Evolutionary conservation across 2,888 invertebrate species (phyloP), one percentile per base, ranked within the genome.

Genomic region (Zele albiditarsus): DNA sequence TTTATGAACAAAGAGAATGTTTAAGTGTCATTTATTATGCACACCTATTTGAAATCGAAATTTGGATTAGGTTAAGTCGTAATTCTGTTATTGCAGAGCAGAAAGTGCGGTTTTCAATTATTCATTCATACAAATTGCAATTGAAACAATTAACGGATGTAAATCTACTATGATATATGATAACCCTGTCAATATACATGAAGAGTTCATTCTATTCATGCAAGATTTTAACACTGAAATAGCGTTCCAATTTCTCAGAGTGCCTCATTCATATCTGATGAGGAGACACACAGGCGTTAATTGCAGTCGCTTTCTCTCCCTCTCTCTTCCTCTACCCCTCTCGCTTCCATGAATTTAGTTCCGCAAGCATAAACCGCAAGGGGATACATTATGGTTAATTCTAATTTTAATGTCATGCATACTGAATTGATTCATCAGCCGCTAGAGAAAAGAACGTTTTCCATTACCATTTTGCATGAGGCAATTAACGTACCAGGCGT

Each of bases 231-330:
- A 31, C 70, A 58, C 73, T 74, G 77, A 79, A 58, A 76, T 71
- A 75, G 65, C 76, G 69, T 75, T 81, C 81, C 81, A 83, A 83
- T 83, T 81, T 79, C 75, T 71, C 80, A 79, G 74, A 83, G 83
- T 83, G 82, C 82, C 78, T 82, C 82, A 80, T 83, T 78, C 80
- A 84, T 84, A 82, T 78, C 70, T 84, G 82, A 83, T 77, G 82
- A 81, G 78, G 78, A 53, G 20, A 53, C 53, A 53, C 20, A 20
- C 53, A 53, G 53, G 53, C 53, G 53, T 53, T 53, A 53, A 53
- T 53, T 53, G 53, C 53, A 53, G 20, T 53, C 20, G 53, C 53
- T 53, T 20, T 53, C 53, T 53, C 53, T 53, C 53, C 20, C 8
- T n/a, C 20, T 53, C 53, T 53, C n/a, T 53, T 8, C n/a, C 53